A percentile compares a stretch with the other conserved stretches of the same genome.
phyloP scores from a whole-genome alignment of 2,888 invertebrate genomes.

The Acleris sparsana region DNA sequence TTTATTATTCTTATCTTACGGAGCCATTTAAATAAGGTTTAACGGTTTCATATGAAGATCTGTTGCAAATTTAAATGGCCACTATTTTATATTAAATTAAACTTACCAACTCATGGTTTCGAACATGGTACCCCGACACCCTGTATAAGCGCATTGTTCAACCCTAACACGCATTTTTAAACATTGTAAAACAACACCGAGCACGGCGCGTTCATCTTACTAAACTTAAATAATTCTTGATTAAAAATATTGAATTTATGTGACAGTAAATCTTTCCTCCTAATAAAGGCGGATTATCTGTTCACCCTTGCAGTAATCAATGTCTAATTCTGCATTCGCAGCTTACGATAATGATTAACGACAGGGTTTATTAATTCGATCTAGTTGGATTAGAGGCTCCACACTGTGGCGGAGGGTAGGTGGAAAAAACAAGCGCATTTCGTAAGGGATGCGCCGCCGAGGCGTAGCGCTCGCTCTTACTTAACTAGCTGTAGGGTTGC shows the following conservation, averaged over 20 bases:
- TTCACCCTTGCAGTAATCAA: slow-evolving; percentile 75
- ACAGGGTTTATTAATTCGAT: slow-evolving; percentile 82
- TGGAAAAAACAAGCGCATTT: slow-evolving; percentile 79
- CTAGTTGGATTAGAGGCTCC: slow-evolving; percentile 70
- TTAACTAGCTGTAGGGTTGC: slow-evolving; percentile 45
- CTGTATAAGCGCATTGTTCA: background rate
- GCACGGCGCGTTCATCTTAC: slow-evolving; percentile 7
- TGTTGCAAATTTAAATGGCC: no score
- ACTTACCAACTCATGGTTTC: no score
- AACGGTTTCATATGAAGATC: no score
- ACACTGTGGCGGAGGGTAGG: slow-evolving; percentile 61
- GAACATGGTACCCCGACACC: no score
- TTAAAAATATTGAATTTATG: slow-evolving; percentile 53
- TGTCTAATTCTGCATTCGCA: slow-evolving; percentile 77
- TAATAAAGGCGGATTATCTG: slow-evolving; percentile 69
- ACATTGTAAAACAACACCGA: slow-evolving; percentile 4
- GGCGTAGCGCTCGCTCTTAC: slow-evolving; percentile 41
- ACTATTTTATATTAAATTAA: no score
- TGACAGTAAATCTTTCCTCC: slow-evolving; percentile 57
- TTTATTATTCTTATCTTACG: no score
- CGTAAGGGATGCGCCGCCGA: slow-evolving; percentile 62
- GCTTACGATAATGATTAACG: slow-evolving; percentile 83
- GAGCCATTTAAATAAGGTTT: no score
- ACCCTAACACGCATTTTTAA: background rate
- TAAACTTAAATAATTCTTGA: slow-evolving; percentile 37